These are phyloP conservation scores for Halictus rubicundus DNA, from an alignment of 1,140 invertebrate genomes.

Conservation along the genomic window DNA sequence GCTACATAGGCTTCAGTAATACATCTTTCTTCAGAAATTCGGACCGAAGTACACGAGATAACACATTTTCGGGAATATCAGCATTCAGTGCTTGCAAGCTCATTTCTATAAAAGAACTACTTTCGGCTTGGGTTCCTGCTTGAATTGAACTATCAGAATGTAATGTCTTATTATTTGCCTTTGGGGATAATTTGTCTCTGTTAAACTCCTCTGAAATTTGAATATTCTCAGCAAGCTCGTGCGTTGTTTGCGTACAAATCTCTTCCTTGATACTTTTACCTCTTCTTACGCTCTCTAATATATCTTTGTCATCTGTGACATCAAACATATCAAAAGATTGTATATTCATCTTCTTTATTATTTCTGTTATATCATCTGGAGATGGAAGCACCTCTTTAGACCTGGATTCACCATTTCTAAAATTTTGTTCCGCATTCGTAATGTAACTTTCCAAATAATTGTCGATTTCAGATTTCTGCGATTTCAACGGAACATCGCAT, in stretches of 20 bases:
- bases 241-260: background rate
- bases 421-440: background rate
- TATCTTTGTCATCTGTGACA: slow-evolving; percentile 7
- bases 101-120: slow-evolving; percentile 54
- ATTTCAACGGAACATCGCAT: background rate
- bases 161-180: background rate
- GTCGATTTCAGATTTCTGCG: slow-evolving; percentile 18
- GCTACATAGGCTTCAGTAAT: slow-evolving; percentile 49
- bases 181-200: background rate
- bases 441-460: slow-evolving; percentile 48
- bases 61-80: slow-evolving; percentile 32
- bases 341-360: slow-evolving; percentile 49
- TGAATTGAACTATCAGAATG: slow-evolving; percentile 18
- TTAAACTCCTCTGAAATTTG: background rate
- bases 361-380: slow-evolving; percentile 22
- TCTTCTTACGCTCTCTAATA: background rate
- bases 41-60: slow-evolving; percentile 53
- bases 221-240: background rate
- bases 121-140: background rate
- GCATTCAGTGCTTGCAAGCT: slow-evolving; percentile 22
- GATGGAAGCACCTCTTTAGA: background rate
- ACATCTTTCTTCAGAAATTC: slow-evolving; percentile 59
- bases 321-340: slow-evolving; percentile 30
- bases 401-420: background rate
- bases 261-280: background rate